These are phyloP conservation scores for Leptinotarsa defecta DNA, from an alignment of 1,140 invertebrate species.

Conservation along the genomic window DNA sequence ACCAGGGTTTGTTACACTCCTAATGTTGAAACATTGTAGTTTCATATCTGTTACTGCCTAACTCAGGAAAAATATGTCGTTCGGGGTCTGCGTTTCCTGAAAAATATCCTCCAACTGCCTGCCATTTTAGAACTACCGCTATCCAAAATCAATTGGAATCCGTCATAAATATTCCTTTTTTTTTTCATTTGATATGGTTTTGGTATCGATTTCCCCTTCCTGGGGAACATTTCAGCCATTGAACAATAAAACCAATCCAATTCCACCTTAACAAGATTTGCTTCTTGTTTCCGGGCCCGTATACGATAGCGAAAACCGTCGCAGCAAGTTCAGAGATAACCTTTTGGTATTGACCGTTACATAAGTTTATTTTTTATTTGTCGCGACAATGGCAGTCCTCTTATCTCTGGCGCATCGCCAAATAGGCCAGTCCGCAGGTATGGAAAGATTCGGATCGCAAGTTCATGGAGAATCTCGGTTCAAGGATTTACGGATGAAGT, in stretches of 20 bases:
- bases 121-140: background rate
- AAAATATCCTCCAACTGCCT: no score
- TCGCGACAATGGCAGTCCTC: slow-evolving; percentile 14
- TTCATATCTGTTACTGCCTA: no score
- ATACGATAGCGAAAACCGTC: slow-evolving; percentile 9
- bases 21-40: no score
- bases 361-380: slow-evolving; percentile 28
- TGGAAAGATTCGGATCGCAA: background rate
- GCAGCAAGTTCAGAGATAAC: slow-evolving; percentile 21
- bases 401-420: slow-evolving; percentile 18
- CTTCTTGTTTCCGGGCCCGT: slow-evolving; percentile 14
- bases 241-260: slow-evolving; percentile 7
- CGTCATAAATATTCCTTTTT: background rate
- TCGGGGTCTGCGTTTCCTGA: no score
- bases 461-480: background rate
- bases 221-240: background rate
- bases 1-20: no score
- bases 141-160: background rate
- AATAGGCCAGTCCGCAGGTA: slow-evolving; percentile 21
- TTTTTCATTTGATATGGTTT: background rate
- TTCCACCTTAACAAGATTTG: slow-evolving; percentile 14
- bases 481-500: background rate
- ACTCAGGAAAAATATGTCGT: no score
- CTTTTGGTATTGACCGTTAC: slow-evolving; percentile 27
- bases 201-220: background rate